A percentile compares a stretch with the other conserved stretches of the same genome.
These are phyloP conservation scores for Sula dactylatra DNA, from an alignment of 2,113 vertebrate species.

Conservation along the genomic window DNA sequence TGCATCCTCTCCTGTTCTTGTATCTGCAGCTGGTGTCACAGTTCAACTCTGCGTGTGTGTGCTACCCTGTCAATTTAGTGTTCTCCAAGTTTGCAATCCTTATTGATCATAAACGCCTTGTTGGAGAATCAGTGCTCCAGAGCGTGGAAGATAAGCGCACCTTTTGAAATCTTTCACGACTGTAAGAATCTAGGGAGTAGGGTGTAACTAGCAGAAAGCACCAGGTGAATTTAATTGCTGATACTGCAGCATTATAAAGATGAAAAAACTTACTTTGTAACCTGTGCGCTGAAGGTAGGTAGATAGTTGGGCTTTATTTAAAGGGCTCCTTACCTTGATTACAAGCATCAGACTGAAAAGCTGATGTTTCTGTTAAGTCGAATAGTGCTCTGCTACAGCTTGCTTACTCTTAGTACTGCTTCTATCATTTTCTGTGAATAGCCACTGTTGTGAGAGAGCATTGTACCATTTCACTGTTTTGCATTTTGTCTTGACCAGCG, in stretches of 20 bases:
- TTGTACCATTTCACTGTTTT: background rate
- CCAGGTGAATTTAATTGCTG: background rate
- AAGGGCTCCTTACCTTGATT: background rate
- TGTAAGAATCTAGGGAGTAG: background rate
- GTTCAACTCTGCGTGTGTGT: background rate
- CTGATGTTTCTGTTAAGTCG: background rate
- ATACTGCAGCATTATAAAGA: background rate
- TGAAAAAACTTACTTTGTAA: background rate
- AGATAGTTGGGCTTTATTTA: background rate
- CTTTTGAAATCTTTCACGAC: background rate
- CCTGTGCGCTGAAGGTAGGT: background rate
- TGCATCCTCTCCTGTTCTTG: background rate
- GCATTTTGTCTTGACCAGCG: constrained; percentile 73
- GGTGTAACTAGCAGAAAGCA: background rate
- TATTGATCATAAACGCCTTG: background rate
- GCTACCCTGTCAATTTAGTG: background rate
- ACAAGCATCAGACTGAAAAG: background rate
- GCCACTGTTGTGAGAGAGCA: background rate
- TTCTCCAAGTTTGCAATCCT: background rate
- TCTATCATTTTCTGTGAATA: background rate
- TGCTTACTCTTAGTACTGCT: background rate
- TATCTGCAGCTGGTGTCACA: background rate
- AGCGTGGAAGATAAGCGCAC: background rate
- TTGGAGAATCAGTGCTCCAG: background rate
- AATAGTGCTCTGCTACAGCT: background rate